These are phyloP conservation scores for Aelia acuminata DNA, from an alignment of 2,888 invertebrate genomes.

Conservation along the genomic window DNA sequence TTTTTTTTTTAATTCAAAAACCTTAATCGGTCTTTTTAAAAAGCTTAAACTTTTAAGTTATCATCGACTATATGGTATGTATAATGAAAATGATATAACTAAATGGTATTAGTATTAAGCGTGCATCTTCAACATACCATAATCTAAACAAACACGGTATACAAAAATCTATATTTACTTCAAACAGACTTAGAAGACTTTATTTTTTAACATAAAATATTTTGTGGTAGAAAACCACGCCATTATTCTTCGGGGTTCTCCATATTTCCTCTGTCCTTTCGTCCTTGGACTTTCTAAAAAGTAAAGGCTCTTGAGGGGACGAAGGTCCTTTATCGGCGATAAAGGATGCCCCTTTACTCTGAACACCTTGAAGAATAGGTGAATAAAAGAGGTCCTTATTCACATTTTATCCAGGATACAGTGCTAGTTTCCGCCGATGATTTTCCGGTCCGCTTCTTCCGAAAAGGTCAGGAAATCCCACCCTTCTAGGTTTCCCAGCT, in stretches of 20 bases:
- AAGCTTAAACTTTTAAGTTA: too few relatives aligned
- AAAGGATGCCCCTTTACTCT: slow-evolving; percentile 16
- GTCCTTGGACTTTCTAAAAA: slow-evolving; percentile 7
- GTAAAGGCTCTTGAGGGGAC: slow-evolving; percentile 11
- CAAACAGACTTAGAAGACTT: not conserved
- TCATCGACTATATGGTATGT: too few relatives aligned
- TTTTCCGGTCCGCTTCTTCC: slow-evolving; percentile 37
- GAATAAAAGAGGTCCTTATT: slow-evolving; percentile 49
- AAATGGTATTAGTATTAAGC: not conserved
- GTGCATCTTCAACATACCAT: not conserved
- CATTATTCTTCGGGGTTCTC: slow-evolving; percentile 12
- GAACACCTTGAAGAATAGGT: slow-evolving; percentile 45
- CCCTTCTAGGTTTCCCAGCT: not conserved
- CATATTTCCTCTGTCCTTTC: slow-evolving; percentile 27
- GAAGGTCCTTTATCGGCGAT: slow-evolving; percentile 10
- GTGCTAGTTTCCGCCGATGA: slow-evolving; percentile 35
- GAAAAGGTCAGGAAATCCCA: slow-evolving; percentile 22
- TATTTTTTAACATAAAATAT: slow-evolving; percentile 31
- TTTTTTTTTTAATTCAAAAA: too few relatives aligned
- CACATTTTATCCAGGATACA: slow-evolving; percentile 37
- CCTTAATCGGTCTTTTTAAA: too few relatives aligned
- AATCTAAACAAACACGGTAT: not conserved
- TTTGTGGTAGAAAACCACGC: not conserved
- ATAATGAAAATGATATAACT: too few relatives aligned
- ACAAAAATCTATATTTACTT: not conserved